phyloP scores from a whole-genome alignment of 2,888 invertebrate species.

The Neria commutata region DNA sequence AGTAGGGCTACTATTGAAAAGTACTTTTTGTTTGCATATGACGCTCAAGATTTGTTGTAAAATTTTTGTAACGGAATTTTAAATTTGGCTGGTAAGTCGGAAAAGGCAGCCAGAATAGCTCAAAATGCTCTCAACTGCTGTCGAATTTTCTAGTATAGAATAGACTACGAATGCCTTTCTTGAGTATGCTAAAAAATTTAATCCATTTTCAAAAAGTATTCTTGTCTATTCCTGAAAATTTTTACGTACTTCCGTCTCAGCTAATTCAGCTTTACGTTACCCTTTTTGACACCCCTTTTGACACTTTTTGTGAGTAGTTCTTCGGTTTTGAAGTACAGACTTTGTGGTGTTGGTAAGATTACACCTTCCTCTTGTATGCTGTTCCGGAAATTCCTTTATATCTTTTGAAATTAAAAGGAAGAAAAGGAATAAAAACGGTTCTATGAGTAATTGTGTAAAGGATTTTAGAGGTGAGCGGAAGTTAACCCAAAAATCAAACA shows the following conservation, averaged over 20 bases:
- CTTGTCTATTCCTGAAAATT: too few relatives aligned
- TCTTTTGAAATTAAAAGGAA: neutral
- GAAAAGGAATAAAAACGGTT: conserved; percentile 3
- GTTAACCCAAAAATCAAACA: conserved; percentile 8
- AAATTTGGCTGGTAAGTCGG: too few relatives aligned
- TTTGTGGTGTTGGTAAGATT: conserved; percentile 3
- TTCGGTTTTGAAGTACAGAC: neutral
- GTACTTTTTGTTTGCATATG: neutral
- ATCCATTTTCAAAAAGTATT: too few relatives aligned
- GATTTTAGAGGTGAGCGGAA: conserved; percentile 6
- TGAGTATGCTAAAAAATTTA: neutral
- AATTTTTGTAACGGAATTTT: conserved; percentile 21
- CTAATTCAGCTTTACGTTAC: too few relatives aligned
- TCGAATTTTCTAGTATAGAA: neutral
- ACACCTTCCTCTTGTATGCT: conserved; percentile 2
- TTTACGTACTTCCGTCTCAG: too few relatives aligned
- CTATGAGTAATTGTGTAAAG: neutral
- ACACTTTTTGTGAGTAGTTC: neutral
- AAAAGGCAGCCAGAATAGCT: too few relatives aligned
- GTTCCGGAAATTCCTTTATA: neutral
- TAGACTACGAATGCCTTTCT: neutral
- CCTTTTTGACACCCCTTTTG: too few relatives aligned
- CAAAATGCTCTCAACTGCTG: neutral
- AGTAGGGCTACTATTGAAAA: neutral
- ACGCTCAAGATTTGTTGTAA: neutral